phyloP scores from a whole-genome alignment of 2,888 invertebrate genomes.

The Campoletis raptor region DNA sequence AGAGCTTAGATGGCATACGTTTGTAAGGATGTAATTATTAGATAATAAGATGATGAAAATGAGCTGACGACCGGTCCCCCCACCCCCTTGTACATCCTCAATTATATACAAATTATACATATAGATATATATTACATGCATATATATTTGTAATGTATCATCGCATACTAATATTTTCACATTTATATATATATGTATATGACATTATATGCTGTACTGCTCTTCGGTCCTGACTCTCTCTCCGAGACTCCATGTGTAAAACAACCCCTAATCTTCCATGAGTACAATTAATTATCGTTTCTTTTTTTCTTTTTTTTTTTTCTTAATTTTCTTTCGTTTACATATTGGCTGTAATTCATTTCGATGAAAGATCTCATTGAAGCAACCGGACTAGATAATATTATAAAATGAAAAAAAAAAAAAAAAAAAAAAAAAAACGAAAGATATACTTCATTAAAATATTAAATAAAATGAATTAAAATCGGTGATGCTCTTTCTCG shows the following conservation, averaged over 20 bases:
- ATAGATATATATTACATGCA: slow-evolving; percentile 29
- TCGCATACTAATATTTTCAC: slow-evolving; percentile 67
- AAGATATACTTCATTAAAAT: not conserved
- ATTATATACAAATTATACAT: slow-evolving; percentile 23
- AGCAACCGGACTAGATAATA: no score
- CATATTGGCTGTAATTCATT: slow-evolving; percentile 20
- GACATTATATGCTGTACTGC: slow-evolving; percentile 80
- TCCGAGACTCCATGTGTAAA: slow-evolving; percentile 81
- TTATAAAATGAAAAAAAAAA: no score
- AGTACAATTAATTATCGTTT: not conserved
- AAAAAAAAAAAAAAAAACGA: not conserved
- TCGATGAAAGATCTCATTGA: slow-evolving; percentile 22
- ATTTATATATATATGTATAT: slow-evolving; percentile 73
- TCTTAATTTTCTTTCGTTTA: no score
- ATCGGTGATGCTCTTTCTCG: slow-evolving; percentile 74
- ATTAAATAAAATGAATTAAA: slow-evolving; percentile 42
- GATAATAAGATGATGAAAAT: slow-evolving; percentile 34
- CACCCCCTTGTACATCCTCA: slow-evolving; percentile 34
- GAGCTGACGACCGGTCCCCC: slow-evolving; percentile 58
- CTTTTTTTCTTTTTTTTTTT: slow-evolving; percentile 64
- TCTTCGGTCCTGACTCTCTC: slow-evolving; percentile 84
- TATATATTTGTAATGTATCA: slow-evolving; percentile 47
- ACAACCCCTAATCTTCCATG: slow-evolving; percentile 59
- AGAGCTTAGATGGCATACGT: slow-evolving; percentile 40
- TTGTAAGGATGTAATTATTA: not conserved